Conservation (phyloP, 2,113 vertebrate species). For the Oryctolagus cuniculus region DNA sequence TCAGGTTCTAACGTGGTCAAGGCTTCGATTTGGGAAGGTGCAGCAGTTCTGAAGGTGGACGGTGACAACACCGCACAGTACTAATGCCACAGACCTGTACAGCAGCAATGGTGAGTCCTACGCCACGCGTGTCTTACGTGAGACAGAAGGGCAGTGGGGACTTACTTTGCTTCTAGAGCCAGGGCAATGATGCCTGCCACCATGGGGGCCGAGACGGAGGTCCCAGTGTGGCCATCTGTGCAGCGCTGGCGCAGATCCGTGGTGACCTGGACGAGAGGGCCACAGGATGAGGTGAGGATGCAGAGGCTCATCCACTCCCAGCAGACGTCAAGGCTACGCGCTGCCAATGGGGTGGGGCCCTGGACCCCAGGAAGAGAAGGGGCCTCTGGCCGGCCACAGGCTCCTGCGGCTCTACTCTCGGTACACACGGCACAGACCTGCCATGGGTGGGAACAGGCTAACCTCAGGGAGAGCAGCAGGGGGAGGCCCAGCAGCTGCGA, state of each 20-base stretch:
- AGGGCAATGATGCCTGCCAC: constrained; percentile 90
- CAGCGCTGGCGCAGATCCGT: constrained; percentile 90
- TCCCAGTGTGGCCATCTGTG: constrained; percentile 89
- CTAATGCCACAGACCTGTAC: background rate
- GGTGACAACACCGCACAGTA: rapidly evolving
- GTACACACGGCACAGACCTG: background rate
- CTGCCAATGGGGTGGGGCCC: background rate
- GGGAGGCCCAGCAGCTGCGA: background rate
- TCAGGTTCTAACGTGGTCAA: too few species aligned
- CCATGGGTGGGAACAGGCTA: background rate
- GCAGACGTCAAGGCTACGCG: background rate
- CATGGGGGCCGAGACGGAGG: constrained; percentile 91
- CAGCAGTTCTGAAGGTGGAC: rapidly evolving
- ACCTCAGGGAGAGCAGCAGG: background rate
- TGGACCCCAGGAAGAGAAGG: background rate
- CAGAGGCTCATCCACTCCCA: background rate
- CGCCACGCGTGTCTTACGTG: rapidly evolving
- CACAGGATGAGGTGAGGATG: background rate
- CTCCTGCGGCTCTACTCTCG: background rate
- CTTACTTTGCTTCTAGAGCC: constrained; percentile 92
- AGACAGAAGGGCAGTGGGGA: background rate
- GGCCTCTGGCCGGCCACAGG: rapidly evolving
- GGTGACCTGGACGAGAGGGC: constrained; percentile 86
- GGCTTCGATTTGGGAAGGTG: background rate
- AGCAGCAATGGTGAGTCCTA: background rate